Percentiles rank a stretch among this genome's conserved stretches.
Conservation (phyloP, 2,888 invertebrate genomes). For the Nomada ruficornis region DNA sequence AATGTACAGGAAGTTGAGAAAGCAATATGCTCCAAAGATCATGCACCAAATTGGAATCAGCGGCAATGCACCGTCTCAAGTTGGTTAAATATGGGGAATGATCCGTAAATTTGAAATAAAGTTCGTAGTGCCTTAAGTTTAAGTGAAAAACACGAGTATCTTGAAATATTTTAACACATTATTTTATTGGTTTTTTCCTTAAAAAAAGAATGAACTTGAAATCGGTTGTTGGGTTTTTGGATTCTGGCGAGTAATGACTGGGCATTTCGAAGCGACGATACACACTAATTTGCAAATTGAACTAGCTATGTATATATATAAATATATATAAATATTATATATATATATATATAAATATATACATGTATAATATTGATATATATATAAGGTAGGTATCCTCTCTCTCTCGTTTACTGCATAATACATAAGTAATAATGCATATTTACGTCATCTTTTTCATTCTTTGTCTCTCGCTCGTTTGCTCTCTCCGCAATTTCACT, state of each 20-base stretch:
- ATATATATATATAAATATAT: constrained; percentile 67
- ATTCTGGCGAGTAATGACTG: constrained; percentile 83
- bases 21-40: background rate
- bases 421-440: constrained; percentile 78
- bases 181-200: constrained; percentile 82
- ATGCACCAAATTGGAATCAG: background rate
- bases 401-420: constrained; percentile 73
- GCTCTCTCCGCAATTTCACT: constrained; percentile 39
- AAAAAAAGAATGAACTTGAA: constrained; percentile 84
- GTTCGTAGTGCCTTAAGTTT: no score
- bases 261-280: constrained; percentile 83
- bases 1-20: background rate
- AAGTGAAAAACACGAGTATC: constrained; percentile 25
- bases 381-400: constrained; percentile 80
- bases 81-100: no score
- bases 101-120: no score
- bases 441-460: constrained; percentile 67
- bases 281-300: constrained; percentile 83
- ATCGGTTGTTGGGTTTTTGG: constrained; percentile 79
- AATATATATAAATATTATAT: constrained; percentile 58
- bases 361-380: background rate
- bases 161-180: constrained; percentile 79
- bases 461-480: constrained; percentile 50
- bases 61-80: background rate
- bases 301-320: constrained; percentile 79